These are phyloP conservation scores for Synergus itoensis DNA, from an alignment of 2,888 invertebrate genomes.

Conservation along the genomic window DNA sequence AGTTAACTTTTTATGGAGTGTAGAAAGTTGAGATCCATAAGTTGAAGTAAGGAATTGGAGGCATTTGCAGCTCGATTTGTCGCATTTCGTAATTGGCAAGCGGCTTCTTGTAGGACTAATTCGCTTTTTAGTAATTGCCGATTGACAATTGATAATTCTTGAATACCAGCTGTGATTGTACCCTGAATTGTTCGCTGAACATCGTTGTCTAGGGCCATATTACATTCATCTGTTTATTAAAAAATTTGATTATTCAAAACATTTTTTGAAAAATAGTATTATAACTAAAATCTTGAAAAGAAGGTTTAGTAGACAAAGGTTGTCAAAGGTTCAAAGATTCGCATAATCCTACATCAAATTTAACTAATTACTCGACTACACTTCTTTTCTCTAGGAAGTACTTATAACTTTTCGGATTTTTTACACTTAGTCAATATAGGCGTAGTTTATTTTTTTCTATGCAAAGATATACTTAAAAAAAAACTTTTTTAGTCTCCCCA, in stretches of 20 bases:
- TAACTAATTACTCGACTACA: neutral
- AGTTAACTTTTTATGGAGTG: slow-evolving; percentile 68
- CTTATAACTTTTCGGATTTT: neutral
- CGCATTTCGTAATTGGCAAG: slow-evolving; percentile 70
- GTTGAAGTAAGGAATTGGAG: slow-evolving; percentile 65
- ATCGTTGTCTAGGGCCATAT: slow-evolving; percentile 71
- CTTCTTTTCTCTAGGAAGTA: neutral
- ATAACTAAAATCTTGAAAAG: neutral
- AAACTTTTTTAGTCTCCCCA: neutral
- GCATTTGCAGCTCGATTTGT: slow-evolving; percentile 67
- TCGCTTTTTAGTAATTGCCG: slow-evolving; percentile 73
- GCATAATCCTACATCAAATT: no score
- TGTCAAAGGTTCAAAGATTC: neutral
- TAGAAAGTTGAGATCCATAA: slow-evolving; percentile 71
- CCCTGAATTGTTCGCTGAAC: slow-evolving; percentile 67
- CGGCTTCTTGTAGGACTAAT: slow-evolving; percentile 73
- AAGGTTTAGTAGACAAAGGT: neutral
- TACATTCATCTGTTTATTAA: slow-evolving; percentile 69
- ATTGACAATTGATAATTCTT: slow-evolving; percentile 68
- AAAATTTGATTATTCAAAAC: neutral
- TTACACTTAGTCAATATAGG: neutral
- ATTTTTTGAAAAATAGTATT: neutral
- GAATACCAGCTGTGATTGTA: slow-evolving; percentile 66
- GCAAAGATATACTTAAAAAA: neutral
- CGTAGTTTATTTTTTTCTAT: slow-evolving; percentile 5